These are phyloP conservation scores for Unio pictorum DNA, from an alignment of 2,888 invertebrate species.

Conservation along the genomic window DNA sequence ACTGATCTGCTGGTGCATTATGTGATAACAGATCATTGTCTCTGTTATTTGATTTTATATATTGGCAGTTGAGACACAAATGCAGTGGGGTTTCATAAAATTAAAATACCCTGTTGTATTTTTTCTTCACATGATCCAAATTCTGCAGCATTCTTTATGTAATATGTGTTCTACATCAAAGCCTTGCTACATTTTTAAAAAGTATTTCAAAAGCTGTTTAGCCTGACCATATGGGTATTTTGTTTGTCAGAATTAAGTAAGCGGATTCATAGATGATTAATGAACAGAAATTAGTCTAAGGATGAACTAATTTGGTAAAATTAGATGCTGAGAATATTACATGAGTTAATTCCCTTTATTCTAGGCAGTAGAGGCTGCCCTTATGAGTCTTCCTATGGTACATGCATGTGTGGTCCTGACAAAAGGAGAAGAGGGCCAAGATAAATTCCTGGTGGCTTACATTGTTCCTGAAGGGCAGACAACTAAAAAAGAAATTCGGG, in stretches of 20 bases:
- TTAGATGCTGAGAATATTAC: background rate
- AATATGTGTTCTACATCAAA: too few relatives aligned
- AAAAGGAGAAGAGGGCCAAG: slow-evolving; percentile 71
- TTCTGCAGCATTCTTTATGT: too few relatives aligned
- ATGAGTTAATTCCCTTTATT: slow-evolving; percentile 5
- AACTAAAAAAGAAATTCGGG: slow-evolving; percentile 67
- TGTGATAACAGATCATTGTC: too few relatives aligned
- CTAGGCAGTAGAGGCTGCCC: slow-evolving; percentile 71
- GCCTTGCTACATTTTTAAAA: too few relatives aligned
- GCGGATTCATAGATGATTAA: background rate
- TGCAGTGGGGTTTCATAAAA: background rate
- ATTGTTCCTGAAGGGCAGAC: slow-evolving; percentile 65
- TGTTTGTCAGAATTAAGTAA: background rate
- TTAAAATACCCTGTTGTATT: background rate
- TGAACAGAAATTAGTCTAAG: background rate
- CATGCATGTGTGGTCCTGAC: slow-evolving; percentile 68
- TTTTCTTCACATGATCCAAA: background rate
- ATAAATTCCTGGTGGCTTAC: slow-evolving; percentile 71
- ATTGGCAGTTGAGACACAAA: background rate
- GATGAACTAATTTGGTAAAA: background rate
- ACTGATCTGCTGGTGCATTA: too few relatives aligned
- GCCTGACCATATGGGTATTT: too few relatives aligned
- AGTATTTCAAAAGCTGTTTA: too few relatives aligned
- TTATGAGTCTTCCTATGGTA: slow-evolving; percentile 67
- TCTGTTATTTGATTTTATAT: too few relatives aligned